Evolutionary conservation across 1,140 invertebrate species (phyloP), one percentile per base, ranked within the genome.

Genomic region (Drosophila mojavensis): DNA sequence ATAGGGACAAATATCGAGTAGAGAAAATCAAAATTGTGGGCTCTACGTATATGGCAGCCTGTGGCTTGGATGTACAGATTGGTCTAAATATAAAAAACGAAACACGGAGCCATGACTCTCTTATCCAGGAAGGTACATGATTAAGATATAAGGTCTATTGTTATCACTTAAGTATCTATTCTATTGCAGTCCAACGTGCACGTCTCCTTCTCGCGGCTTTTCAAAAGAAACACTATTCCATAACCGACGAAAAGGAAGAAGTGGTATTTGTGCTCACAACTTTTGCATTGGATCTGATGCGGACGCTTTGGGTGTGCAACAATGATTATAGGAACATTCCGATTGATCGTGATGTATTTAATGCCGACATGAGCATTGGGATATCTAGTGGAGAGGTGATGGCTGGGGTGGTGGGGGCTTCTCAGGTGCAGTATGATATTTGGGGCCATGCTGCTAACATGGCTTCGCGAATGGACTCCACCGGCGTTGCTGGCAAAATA

Each of bases 391-490:
- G 97, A 0, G 95, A 95, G 73, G 95, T 98, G 6, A 97, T 97
- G 62, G 97, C 97, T 1, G 98, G 97, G 3, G 97, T 98, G 1
- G 96, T 98, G 3, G 98, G 98, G 0, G 96, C 96, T 0, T 94
- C 96, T 24, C 98, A 98, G 89, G 97, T 97, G 0, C 94, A 98
- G 9, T 92, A 92, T 28, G 92, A 98, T 91, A 97, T 98, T 78
- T 98, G 97, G 98, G 97, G 97, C 0, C 96, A 98, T 93, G 96
- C 97, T 1, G 98, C 98, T 0, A 99, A 99, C 93, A 97, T 98
- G 94, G 97, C 98, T 1, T 98, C 97, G 4, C 94, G 98, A 74
- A 98, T 98, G 97, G 97, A 98, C 78, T 96, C 96, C 1, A 97
- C 96, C 0, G 97, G 97, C 20, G 91, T 95, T 69, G 93, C 94